Evolutionary conservation across 2,888 invertebrate species (phyloP).

Genomic region (Rhingia campestris): DNA sequence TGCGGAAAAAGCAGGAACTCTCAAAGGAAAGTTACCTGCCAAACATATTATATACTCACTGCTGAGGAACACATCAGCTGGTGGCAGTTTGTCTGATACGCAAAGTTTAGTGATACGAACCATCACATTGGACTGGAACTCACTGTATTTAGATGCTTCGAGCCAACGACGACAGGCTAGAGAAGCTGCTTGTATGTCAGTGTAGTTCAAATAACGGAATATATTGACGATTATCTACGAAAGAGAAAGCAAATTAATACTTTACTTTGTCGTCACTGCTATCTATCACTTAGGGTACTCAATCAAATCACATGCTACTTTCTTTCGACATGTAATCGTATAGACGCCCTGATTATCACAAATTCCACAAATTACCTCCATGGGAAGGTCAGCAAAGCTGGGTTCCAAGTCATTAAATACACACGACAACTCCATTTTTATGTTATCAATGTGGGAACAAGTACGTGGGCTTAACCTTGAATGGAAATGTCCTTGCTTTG

Average conservation of each 20-base stretch:
- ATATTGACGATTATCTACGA: conserved; percentile 86
- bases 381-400: conserved; percentile 80
- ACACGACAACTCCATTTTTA: conserved; percentile 62
- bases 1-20: too few relatives aligned
- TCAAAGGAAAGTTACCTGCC: too few relatives aligned
- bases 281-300: conserved; percentile 46
- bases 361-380: conserved; percentile 79
- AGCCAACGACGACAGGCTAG: conserved; percentile 87
- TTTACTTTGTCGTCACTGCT: conserved; percentile 1
- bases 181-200: conserved; percentile 87
- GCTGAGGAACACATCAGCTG: conserved; percentile 78
- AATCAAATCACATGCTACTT: conserved; percentile 48
- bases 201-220: conserved; percentile 86
- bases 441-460: conserved; percentile 31
- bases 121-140: conserved; percentile 80
- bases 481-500: neutral
- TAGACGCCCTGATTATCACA: neutral
- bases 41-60: too few relatives aligned
- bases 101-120: conserved; percentile 80
- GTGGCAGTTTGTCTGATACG: conserved; percentile 79
- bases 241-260: conserved; percentile 30
- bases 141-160: conserved; percentile 86
- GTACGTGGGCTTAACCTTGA: conserved; percentile 38
- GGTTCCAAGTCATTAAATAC: conserved; percentile 75
- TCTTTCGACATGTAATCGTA: conserved; percentile 6